phyloP scores from a whole-genome alignment of 2,113 vertebrate species.

The Notarius lentiginosus region DNA sequence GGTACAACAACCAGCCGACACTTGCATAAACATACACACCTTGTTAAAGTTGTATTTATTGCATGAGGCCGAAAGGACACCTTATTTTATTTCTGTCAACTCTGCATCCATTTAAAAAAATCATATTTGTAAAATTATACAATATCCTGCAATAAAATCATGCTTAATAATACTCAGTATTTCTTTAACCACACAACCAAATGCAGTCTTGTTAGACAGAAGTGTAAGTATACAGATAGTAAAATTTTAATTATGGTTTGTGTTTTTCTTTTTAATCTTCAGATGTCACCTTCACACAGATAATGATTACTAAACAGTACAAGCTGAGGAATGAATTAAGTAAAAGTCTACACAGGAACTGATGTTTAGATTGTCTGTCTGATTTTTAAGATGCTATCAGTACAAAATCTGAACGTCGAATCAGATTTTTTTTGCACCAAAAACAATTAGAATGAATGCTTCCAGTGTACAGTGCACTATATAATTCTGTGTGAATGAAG shows the following conservation, averaged over 20 bases:
- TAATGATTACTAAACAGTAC: neutral
- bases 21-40: too few relatives aligned
- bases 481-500: neutral
- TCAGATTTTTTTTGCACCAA: neutral
- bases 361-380: neutral
- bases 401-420: neutral
- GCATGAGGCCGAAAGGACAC: neutral
- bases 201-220: neutral
- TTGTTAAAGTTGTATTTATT: too few relatives aligned
- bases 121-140: neutral
- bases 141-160: neutral
- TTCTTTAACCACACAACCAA: neutral
- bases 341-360: neutral
- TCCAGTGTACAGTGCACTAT: neutral
- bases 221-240: neutral
- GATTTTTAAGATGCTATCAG: neutral
- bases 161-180: neutral
- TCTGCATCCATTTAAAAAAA: neutral
- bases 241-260: neutral
- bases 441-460: neutral
- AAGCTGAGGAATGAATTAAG: neutral
- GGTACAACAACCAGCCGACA: too few relatives aligned
- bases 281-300: neutral
- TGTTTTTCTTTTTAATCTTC: neutral
- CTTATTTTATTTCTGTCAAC: neutral